These are phyloP conservation scores for Parapsyche elsis DNA, from an alignment of 1,140 invertebrate genomes.

Conservation along the genomic window DNA sequence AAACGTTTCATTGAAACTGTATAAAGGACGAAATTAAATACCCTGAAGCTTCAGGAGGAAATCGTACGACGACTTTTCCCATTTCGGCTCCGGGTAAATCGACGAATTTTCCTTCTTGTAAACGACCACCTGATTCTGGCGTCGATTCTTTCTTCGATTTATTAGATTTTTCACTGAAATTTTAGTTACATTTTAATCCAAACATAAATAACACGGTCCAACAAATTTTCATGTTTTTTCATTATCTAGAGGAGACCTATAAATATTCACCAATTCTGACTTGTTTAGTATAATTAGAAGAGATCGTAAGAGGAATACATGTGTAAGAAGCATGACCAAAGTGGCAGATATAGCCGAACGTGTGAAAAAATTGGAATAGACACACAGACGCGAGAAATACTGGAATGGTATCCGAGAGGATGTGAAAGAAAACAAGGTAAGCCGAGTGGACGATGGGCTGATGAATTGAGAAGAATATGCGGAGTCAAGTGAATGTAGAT, in stretches of 20 bases:
- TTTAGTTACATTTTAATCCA: background rate
- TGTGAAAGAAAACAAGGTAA: no score
- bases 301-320: no score
- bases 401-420: no score
- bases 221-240: no score
- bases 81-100: conserved; percentile 95
- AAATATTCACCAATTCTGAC: conserved; percentile 16
- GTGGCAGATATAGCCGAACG: no score
- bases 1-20: background rate
- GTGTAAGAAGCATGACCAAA: no score
- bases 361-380: no score
- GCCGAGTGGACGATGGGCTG: no score
- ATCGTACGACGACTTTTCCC: conserved; percentile 95
- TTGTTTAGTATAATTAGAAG: no score
- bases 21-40: conserved; percentile 61
- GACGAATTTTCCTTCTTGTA: conserved; percentile 94
- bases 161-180: background rate
- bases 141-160: conserved; percentile 17
- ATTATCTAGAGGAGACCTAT: conserved; percentile 35
- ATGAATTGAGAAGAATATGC: no score
- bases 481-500: no score
- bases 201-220: background rate
- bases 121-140: conserved; percentile 65
- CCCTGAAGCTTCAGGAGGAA: conserved; percentile 98
- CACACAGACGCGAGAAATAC: no score